Percentiles rank a stretch among this genome's conserved stretches.
These are phyloP conservation scores for Hydraecia micacea DNA, from an alignment of 2,888 invertebrate species.

Conservation along the genomic window DNA sequence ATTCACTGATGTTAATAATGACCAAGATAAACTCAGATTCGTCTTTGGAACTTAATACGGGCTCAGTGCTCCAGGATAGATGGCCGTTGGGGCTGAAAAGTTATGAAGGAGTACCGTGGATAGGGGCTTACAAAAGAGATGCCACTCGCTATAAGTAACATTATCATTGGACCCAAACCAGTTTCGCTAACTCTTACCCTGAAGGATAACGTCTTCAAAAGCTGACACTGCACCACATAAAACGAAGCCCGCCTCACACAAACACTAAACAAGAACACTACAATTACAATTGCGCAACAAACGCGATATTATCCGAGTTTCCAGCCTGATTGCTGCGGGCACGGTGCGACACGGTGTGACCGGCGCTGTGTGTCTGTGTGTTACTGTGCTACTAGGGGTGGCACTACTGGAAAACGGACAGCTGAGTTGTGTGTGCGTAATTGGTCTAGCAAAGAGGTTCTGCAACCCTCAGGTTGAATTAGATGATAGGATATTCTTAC, in stretches of 20 bases:
- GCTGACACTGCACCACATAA: neutral
- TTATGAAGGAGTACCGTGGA: neutral
- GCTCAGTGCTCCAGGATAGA: too few relatives aligned
- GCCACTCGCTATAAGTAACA: neutral
- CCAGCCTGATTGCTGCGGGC: slow-evolving; percentile 62
- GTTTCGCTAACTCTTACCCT: neutral
- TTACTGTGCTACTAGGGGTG: slow-evolving; percentile 49
- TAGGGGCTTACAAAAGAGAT: neutral
- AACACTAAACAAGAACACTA: slow-evolving; percentile 42
- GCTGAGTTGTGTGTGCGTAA: slow-evolving; percentile 25
- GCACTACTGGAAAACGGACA: slow-evolving; percentile 34
- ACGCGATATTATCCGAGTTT: slow-evolving; percentile 52
- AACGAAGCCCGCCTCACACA: slow-evolving; percentile 31
- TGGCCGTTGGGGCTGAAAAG: neutral
- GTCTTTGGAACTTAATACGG: neutral
- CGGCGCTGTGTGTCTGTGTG: slow-evolving; percentile 46
- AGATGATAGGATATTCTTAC: neutral
- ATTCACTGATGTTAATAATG: neutral
- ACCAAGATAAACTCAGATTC: neutral
- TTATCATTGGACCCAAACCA: slow-evolving; percentile 13
- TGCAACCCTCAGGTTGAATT: slow-evolving; percentile 32
- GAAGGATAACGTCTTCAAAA: slow-evolving; percentile 39
- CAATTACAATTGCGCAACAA: slow-evolving; percentile 56
- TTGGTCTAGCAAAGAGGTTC: slow-evolving; percentile 33
- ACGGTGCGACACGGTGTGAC: slow-evolving; percentile 51